These are phyloP conservation scores for Pelecanoides urinatrix DNA, from an alignment of 2,113 vertebrate species.

Conservation along the genomic window DNA sequence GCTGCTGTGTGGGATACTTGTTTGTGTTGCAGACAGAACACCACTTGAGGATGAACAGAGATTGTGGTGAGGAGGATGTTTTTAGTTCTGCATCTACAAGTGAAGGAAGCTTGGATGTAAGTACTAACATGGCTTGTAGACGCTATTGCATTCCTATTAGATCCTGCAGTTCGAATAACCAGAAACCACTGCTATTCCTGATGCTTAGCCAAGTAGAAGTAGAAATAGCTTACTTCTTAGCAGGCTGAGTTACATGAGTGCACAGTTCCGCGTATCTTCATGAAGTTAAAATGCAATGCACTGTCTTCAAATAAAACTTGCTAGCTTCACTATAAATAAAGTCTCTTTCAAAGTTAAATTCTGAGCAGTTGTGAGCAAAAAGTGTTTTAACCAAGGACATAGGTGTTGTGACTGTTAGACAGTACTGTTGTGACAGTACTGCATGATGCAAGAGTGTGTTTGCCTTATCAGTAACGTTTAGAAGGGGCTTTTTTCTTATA, in stretches of 20 bases:
- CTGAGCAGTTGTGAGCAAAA: not conserved
- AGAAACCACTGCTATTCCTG: not conserved
- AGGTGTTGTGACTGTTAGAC: not conserved
- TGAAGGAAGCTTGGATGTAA: conserved; percentile 68
- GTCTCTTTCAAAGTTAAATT: not conserved
- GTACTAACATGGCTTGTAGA: conserved; percentile 46
- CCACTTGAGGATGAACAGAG: conserved; percentile 6
- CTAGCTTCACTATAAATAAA: not conserved
- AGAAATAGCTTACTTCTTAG: not conserved
- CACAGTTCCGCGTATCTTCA: accelerated
- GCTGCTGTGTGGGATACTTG: conserved; percentile 14
- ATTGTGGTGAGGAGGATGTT: conserved; percentile 64
- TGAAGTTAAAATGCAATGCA: not conserved
- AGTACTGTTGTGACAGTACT: not conserved
- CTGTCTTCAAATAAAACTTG: not conserved
- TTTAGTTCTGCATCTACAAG: conserved; percentile 39
- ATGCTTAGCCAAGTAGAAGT: not conserved
- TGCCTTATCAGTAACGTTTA: not conserved
- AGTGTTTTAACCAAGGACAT: not conserved
- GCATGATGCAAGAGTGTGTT: not conserved
- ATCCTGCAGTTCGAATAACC: not conserved
- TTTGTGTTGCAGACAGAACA: conserved; percentile 73
- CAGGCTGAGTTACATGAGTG: not conserved
- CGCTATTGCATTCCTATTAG: not conserved
- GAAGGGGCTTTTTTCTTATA: not conserved